Evolutionary conservation across 2,797 vertebrate genomes (phyloP).

Genomic region (Bradypodion ventrale): DNA sequence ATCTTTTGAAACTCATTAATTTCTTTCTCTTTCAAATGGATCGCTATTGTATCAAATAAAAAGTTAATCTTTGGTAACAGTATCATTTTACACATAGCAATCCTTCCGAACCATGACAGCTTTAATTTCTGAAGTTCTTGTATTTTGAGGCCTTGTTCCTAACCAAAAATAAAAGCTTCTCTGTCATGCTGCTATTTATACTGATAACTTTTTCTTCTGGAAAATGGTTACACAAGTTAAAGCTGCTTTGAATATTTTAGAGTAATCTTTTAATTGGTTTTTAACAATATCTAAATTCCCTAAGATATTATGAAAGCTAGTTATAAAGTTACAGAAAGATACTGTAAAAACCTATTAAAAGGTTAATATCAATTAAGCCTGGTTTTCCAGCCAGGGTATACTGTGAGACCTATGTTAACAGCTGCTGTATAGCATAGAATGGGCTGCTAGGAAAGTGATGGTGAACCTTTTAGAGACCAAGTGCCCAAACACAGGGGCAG

Average conservation of each 20-base stretch:
- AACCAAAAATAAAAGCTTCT: not conserved
- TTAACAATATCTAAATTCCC: constrained; percentile 6
- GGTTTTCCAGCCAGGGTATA: not conserved
- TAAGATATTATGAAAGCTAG: not conserved
- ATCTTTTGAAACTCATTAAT: too few species aligned
- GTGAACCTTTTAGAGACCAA: too few species aligned
- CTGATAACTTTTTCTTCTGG: not conserved
- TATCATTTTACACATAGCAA: too few species aligned
- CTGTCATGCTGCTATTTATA: not conserved
- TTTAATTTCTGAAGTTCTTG: too few species aligned
- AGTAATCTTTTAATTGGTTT: constrained; percentile 4
- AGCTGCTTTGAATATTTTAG: not conserved
- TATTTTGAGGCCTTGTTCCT: not conserved
- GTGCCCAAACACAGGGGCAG: too few species aligned
- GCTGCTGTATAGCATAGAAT: not conserved
- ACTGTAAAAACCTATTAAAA: constrained; percentile 5
- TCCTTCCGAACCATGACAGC: too few species aligned
- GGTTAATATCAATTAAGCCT: constrained; percentile 12
- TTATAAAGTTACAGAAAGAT: constrained; percentile 8
- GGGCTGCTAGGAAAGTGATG: too few species aligned
- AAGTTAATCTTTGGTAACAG: too few species aligned
- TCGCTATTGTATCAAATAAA: too few species aligned
- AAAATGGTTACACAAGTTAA: not conserved
- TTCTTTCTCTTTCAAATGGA: too few species aligned
- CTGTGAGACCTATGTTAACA: not conserved